A percentile compares a stretch with the other conserved stretches of the same genome.
These are phyloP conservation scores for Misgurnus anguillicaudatus DNA, from an alignment of 2,113 vertebrate species.

Conservation along the genomic window DNA sequence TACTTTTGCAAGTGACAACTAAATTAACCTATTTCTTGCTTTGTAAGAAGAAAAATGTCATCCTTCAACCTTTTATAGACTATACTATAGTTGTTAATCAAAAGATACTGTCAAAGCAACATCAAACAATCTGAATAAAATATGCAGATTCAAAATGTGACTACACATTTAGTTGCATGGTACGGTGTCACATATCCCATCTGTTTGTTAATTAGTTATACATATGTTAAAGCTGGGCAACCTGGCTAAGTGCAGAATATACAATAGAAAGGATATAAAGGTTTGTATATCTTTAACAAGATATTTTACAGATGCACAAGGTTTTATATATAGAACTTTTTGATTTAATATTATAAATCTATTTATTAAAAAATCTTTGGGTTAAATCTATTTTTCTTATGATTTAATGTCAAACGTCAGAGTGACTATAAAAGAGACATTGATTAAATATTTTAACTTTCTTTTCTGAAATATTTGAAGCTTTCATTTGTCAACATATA, in stretches of 20 bases:
- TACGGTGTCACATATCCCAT: neutral
- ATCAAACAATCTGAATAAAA: conserved; percentile 14
- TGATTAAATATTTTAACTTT: no score
- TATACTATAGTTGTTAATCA: neutral
- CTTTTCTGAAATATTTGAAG: no score
- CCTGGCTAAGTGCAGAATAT: neutral
- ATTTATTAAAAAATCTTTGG: no score
- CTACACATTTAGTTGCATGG: neutral
- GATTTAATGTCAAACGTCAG: no score
- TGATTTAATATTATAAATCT: neutral
- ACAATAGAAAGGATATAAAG: neutral
- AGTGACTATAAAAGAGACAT: no score
- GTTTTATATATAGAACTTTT: neutral
- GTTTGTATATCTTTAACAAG: neutral
- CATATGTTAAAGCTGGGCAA: neutral
- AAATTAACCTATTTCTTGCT: conserved; percentile 11
- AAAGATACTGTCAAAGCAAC: conserved; percentile 9
- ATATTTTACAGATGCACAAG: neutral
- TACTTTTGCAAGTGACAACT: neutral
- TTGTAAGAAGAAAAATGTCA: conserved; percentile 16
- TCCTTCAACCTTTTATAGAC: conserved; percentile 21
- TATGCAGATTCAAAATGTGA: neutral
- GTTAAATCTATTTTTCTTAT: no score
- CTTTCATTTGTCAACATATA: no score
- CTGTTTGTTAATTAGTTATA: conserved; percentile 18